Conservation (phyloP, 2,888 invertebrate genomes). For the Andricus curvator region DNA sequence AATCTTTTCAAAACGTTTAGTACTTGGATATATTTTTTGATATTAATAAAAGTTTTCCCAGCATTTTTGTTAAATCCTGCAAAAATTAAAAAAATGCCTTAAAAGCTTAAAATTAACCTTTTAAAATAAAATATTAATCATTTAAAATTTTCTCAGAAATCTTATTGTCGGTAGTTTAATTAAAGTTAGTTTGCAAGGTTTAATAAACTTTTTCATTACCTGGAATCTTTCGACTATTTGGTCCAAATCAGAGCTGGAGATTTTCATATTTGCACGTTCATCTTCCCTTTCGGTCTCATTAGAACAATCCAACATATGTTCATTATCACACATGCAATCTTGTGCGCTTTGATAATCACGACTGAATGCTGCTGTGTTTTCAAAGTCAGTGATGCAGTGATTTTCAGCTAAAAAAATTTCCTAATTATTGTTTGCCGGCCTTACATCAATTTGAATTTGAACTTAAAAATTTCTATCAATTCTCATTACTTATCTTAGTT, state of each 20-base stretch:
- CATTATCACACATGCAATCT: slow-evolving; percentile 98
- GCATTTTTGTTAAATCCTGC: no score
- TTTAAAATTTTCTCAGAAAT: no score
- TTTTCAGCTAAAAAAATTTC: slow-evolving; percentile 83
- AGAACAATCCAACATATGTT: slow-evolving; percentile 97
- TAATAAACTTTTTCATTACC: slow-evolving; percentile 68
- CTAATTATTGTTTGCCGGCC: not conserved
- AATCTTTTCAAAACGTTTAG: no score
- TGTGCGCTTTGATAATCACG: slow-evolving; percentile 94
- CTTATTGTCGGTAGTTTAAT: no score
- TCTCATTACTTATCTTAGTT: no score
- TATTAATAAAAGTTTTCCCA: no score
- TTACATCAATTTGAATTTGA: no score
- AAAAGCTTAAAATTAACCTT: no score
- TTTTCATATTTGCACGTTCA: slow-evolving; percentile 63
- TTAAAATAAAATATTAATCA: no score
- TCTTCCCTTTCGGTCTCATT: slow-evolving; percentile 78
- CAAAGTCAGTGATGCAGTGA: slow-evolving; percentile 94
- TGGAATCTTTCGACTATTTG: slow-evolving; percentile 83
- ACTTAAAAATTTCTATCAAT: no score
- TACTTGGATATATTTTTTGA: no score
- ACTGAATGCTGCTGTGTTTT: slow-evolving; percentile 97
- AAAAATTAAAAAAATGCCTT: no score
- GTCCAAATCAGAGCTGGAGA: slow-evolving; percentile 82
- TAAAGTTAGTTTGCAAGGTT: not conserved